Evolutionary conservation across 2,888 invertebrate species (phyloP).

Genomic region (Heterodera filipjevi): DNA sequence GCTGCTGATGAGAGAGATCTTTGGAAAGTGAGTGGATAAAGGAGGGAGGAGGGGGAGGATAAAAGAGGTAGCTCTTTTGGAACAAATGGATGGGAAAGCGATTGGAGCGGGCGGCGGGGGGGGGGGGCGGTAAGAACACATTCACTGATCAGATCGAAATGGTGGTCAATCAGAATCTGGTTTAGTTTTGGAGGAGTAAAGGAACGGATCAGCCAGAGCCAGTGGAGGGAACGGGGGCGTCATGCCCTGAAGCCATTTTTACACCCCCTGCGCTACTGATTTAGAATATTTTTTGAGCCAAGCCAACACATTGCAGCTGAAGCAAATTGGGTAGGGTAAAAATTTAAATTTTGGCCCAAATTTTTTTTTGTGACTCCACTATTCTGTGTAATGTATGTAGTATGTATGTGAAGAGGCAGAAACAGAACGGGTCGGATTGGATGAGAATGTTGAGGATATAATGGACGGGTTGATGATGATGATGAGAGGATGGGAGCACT

Average conservation of each 20-base stretch:
- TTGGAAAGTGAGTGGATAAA: constrained; percentile 10
- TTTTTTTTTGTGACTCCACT: too few species aligned
- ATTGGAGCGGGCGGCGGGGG: background rate
- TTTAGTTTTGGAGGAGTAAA: background rate
- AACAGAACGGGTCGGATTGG: constrained; percentile 7
- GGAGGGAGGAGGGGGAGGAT: background rate
- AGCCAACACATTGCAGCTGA: background rate
- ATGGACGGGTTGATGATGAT: background rate
- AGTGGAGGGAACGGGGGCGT: background rate
- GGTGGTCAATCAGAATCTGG: constrained; percentile 4
- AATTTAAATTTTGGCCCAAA: too few species aligned
- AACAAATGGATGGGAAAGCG: constrained; percentile 9
- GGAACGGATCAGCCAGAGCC: background rate
- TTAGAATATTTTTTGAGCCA: background rate
- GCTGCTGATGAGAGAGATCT: too few species aligned
- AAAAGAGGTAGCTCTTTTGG: background rate
- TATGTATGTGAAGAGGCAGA: background rate
- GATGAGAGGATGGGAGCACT: background rate
- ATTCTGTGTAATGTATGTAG: too few species aligned
- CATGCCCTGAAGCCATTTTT: background rate
- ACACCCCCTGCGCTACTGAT: background rate
- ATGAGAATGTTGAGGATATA: background rate
- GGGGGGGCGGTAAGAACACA: background rate
- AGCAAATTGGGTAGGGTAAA: too few species aligned
- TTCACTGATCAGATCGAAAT: background rate